A percentile compares a stretch with the other conserved stretches of the same genome.
These are phyloP conservation scores for Chrysemys picta DNA, from an alignment of 2,113 vertebrate genomes.

Conservation along the genomic window DNA sequence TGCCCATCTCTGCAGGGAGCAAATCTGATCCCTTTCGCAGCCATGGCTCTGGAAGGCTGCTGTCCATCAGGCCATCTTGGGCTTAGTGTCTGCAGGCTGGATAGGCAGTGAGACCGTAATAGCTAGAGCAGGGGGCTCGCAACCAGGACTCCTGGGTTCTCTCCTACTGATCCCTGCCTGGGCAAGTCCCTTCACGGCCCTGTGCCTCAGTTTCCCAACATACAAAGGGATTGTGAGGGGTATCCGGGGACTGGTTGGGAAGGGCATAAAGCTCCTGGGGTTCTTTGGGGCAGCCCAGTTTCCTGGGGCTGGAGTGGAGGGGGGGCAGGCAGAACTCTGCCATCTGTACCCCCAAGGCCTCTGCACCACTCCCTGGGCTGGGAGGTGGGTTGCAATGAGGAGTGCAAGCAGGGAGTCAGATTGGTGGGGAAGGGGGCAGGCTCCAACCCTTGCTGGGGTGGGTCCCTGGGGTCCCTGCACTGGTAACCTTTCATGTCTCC, in stretches of 20 bases:
- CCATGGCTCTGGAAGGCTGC: no score
- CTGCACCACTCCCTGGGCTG: background rate
- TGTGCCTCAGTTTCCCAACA: no score
- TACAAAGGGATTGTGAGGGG: no score
- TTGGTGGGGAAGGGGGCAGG: background rate
- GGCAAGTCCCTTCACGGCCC: no score
- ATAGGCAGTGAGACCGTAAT: no score
- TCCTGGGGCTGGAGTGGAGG: background rate
- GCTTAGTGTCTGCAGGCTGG: no score
- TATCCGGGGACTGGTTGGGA: background rate
- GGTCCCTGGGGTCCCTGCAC: background rate
- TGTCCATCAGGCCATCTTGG: no score
- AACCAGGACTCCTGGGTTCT: no score
- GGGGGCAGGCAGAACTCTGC: background rate
- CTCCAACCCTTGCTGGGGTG: background rate
- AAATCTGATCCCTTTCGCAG: no score
- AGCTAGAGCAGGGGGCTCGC: no score
- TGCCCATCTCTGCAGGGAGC: no score
- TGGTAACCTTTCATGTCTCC: rapidly evolving
- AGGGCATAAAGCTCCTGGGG: background rate
- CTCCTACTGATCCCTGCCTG: no score
- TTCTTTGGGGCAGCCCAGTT: background rate
- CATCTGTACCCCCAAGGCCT: background rate
- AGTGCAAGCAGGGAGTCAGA: background rate
- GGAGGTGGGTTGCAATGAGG: background rate